Evolutionary conservation across 2,888 invertebrate species (phyloP).

Genomic region (Drosophila austrosaltans): DNA sequence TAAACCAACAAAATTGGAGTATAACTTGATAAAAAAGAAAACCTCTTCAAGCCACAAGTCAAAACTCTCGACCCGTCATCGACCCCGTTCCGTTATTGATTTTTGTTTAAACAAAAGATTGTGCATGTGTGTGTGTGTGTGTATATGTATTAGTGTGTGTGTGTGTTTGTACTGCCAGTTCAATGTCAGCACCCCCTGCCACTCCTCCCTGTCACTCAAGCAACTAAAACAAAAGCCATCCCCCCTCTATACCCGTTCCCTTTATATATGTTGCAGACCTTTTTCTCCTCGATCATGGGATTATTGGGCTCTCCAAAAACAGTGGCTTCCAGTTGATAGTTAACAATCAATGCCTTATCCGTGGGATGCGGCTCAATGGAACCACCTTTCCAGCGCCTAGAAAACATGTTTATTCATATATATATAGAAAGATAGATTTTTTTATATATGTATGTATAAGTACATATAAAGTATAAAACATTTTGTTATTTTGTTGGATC

Average conservation of each 20-base stretch:
- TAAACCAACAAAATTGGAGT: neutral
- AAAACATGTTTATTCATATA: neutral
- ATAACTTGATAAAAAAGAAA: neutral
- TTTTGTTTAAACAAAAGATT: conserved; percentile 16
- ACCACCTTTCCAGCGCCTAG: conserved; percentile 89
- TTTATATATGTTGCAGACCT: conserved; percentile 84
- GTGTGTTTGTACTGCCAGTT: conserved; percentile 19
- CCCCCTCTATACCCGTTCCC: neutral
- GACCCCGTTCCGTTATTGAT: conserved; percentile 47
- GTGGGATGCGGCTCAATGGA: conserved; percentile 94
- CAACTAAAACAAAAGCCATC: neutral
- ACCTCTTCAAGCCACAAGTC: neutral
- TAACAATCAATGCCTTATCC: conserved; percentile 92
- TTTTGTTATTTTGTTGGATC: conserved; percentile 42
- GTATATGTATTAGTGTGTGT: neutral
- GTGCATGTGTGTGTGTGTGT: neutral
- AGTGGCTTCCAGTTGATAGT: conserved; percentile 94
- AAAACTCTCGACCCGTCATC: conserved; percentile 35
- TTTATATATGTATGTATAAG: neutral
- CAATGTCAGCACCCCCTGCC: conserved; percentile 37
- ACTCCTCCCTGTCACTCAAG: neutral
- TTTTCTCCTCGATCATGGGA: conserved; percentile 92
- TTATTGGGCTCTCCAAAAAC: conserved; percentile 91
- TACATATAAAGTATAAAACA: neutral
- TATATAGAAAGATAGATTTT: too few relatives aligned